Evolutionary conservation across 1,140 invertebrate genomes (phyloP).

Genomic region (Metaphire vulgaris): DNA sequence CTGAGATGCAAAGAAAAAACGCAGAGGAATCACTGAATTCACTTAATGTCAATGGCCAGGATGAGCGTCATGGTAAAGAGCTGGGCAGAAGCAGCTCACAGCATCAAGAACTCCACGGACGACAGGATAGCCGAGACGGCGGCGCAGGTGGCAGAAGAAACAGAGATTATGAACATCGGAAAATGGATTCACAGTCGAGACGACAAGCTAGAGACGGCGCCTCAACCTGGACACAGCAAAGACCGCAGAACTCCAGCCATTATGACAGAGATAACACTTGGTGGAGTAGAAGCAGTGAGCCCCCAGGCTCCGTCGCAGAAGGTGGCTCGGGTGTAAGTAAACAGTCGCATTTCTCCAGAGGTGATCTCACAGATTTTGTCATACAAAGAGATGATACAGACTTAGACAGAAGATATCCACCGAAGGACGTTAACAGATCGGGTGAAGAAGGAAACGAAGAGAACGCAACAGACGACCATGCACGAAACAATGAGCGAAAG

Average conservation of each 20-base stretch:
- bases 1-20: background rate
- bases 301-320: background rate
- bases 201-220: background rate
- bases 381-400: background rate
- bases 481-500: too few species aligned
- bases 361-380: background rate
- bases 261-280: background rate
- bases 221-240: background rate
- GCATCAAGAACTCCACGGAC: background rate
- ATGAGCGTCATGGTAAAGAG: background rate
- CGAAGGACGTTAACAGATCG: background rate
- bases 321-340: background rate
- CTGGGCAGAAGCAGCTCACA: background rate
- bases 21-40: too few species aligned
- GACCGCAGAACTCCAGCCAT: background rate
- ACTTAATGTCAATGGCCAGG: too few species aligned
- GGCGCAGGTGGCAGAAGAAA: conserved; percentile 3
- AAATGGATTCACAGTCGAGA: background rate
- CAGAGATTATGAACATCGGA: background rate
- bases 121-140: background rate
- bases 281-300: background rate
- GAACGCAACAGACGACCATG: too few species aligned
- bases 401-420: background rate
- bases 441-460: too few species aligned
- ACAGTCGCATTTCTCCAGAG: background rate